Evolutionary conservation across 2,797 vertebrate species (phyloP).

Genomic region (Odontamblyopus lacepedii): DNA sequence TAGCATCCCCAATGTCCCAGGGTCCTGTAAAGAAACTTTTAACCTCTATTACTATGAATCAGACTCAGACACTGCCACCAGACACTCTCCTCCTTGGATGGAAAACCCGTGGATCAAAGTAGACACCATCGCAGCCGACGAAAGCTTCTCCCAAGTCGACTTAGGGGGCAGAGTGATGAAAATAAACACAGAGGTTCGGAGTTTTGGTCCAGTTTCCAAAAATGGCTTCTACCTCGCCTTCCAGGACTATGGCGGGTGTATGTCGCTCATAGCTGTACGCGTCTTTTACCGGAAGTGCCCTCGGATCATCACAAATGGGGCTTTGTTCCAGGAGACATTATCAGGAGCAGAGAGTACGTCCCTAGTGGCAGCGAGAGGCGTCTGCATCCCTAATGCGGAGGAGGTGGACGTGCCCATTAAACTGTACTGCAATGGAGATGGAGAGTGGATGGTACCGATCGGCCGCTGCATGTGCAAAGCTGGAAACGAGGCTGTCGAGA

Average conservation of each 20-base stretch:
- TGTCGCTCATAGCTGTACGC: slow-evolving; percentile 94
- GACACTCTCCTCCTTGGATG: slow-evolving; percentile 94
- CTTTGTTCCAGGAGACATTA: slow-evolving; percentile 93
- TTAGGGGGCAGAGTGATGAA: slow-evolving; percentile 96
- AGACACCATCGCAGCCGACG: slow-evolving; percentile 95
- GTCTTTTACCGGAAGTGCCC: slow-evolving; percentile 98
- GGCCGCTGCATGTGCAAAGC: slow-evolving; percentile 97
- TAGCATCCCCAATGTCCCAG: slow-evolving; percentile 95
- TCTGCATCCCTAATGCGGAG: slow-evolving; percentile 92
- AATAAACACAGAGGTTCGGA: slow-evolving; percentile 97
- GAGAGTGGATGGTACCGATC: slow-evolving; percentile 98
- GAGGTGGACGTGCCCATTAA: slow-evolving; percentile 98
- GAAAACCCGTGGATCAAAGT: slow-evolving; percentile 99
- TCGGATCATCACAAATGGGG: slow-evolving; percentile 90
- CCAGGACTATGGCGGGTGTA: slow-evolving; percentile 97
- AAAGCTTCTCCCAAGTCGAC: slow-evolving; percentile 99
- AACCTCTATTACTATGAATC: slow-evolving; percentile 97
- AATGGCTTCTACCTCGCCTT: slow-evolving; percentile 97
- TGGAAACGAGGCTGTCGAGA: slow-evolving; percentile 91
- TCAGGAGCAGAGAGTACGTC: slow-evolving; percentile 97
- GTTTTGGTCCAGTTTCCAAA: slow-evolving; percentile 93
- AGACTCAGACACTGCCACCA: slow-evolving; percentile 88
- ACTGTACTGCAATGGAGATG: slow-evolving; percentile 96
- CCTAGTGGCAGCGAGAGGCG: slow-evolving; percentile 89
- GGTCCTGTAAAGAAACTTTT: slow-evolving; percentile 98